These are phyloP conservation scores for Oreochromis niloticus DNA, from an alignment of 2,113 vertebrate genomes.

Conservation along the genomic window DNA sequence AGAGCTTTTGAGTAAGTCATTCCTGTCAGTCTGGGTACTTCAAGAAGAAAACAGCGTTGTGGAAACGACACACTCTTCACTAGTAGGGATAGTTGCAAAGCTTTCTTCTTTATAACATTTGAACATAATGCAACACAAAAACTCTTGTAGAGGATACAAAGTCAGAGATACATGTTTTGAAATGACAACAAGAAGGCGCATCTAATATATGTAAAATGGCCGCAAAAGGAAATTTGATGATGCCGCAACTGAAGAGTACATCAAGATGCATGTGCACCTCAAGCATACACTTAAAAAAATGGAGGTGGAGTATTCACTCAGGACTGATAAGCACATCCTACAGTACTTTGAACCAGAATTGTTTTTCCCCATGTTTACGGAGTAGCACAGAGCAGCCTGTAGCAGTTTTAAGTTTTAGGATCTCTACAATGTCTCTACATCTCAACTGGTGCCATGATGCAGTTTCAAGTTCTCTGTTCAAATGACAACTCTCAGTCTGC, in stretches of 20 bases:
- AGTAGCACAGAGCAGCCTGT: not conserved
- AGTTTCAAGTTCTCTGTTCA: not conserved
- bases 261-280: not conserved
- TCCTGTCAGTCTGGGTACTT: not conserved
- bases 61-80: not conserved
- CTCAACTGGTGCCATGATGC: not conserved
- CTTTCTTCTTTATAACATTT: not conserved
- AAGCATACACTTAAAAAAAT: not conserved
- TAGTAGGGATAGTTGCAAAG: not conserved
- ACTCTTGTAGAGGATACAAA: not conserved
- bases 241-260: not conserved
- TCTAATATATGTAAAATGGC: not conserved
- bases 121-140: not conserved
- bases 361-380: too few species aligned
- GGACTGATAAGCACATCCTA: not conserved
- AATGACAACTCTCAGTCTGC: not conserved
- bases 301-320: not conserved
- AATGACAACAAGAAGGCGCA: not conserved
- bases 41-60: not conserved
- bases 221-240: not conserved
- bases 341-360: not conserved
- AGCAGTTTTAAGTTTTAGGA: not conserved
- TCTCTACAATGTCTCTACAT: not conserved
- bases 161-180: not conserved
- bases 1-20: not conserved